phyloP scores from a whole-genome alignment of 2,888 invertebrate genomes.

The Lycaena phlaeas region DNA sequence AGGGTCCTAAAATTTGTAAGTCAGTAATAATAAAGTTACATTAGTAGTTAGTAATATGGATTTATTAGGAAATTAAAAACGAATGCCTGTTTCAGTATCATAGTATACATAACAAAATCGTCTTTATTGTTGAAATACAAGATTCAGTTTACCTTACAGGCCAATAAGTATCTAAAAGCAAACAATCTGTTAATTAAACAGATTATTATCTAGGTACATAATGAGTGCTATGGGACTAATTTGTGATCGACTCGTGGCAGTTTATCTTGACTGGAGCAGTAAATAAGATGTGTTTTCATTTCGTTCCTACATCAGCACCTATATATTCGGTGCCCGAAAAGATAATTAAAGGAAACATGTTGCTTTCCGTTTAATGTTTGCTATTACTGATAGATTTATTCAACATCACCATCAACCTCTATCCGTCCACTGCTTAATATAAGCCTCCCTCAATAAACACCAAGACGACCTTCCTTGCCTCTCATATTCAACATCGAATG shows the following conservation, averaged over 20 bases:
- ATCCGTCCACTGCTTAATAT: no score
- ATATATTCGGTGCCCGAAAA: not conserved
- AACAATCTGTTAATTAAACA: slow-evolving; percentile 31
- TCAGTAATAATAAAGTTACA: no score
- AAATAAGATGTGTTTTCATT: slow-evolving; percentile 7
- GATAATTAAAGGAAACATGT: no score
- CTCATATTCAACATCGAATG: no score
- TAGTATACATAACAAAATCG: not conserved
- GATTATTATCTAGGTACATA: slow-evolving; percentile 35
- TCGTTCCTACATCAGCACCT: not conserved
- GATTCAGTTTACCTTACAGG: not conserved
- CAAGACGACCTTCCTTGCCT: no score
- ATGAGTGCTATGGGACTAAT: slow-evolving; percentile 29
- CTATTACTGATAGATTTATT: no score
- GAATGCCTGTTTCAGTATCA: not conserved
- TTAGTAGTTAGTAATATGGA: no score
- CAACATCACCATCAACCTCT: no score
- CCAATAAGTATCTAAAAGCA: not conserved
- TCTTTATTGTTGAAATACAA: not conserved
- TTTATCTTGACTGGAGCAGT: not conserved
- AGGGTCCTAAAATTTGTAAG: no score
- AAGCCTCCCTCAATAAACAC: no score
- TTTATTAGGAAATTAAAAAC: slow-evolving; percentile 1
- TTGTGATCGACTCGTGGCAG: slow-evolving; percentile 6
- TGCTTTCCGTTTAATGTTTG: no score